Evolutionary conservation across 2,797 vertebrate species (phyloP).

Genomic region (Poecilia picta): DNA sequence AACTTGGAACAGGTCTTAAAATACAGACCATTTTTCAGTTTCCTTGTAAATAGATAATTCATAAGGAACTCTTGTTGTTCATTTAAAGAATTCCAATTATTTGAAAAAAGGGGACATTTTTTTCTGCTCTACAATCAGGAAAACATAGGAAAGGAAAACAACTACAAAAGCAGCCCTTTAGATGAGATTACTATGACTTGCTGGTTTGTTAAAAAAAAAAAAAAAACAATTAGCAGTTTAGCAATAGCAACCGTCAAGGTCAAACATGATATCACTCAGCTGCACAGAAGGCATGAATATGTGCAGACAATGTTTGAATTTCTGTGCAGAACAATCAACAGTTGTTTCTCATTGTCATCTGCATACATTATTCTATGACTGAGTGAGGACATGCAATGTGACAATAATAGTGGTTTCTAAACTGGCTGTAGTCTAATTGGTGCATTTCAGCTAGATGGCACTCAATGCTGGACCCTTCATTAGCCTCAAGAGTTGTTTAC

Average conservation of each 20-base stretch:
- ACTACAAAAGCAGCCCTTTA: constrained; percentile 7
- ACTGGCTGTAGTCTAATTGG: constrained; percentile 64
- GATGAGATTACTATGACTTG: constrained; percentile 9
- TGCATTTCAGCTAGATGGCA: constrained; percentile 60
- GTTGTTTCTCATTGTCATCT: not conserved
- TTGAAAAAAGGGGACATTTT: not conserved
- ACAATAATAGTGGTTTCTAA: constrained; percentile 49
- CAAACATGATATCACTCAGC: constrained; percentile 27
- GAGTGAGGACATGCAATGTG: constrained; percentile 55
- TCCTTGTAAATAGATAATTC: constrained; percentile 19
- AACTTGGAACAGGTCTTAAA: constrained; percentile 4
- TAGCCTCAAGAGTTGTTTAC: constrained; percentile 52
- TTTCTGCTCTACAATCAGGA: not conserved
- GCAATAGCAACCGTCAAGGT: constrained; percentile 22
- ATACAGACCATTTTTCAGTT: not conserved
- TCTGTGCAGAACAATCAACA: not conserved
- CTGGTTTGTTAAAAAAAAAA: constrained; percentile 21
- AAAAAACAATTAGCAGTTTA: constrained; percentile 25
- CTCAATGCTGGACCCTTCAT: constrained; percentile 65
- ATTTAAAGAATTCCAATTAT: not conserved
- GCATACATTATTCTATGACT: constrained; percentile 41
- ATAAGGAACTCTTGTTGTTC: constrained; percentile 16
- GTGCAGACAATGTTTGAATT: not conserved
- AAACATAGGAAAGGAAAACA: not conserved
- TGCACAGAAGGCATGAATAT: constrained; percentile 15